A percentile compares a stretch with the other conserved stretches of the same genome.
These are phyloP conservation scores for Prorops nasuta DNA, from an alignment of 1,140 invertebrate genomes.

Conservation along the genomic window DNA sequence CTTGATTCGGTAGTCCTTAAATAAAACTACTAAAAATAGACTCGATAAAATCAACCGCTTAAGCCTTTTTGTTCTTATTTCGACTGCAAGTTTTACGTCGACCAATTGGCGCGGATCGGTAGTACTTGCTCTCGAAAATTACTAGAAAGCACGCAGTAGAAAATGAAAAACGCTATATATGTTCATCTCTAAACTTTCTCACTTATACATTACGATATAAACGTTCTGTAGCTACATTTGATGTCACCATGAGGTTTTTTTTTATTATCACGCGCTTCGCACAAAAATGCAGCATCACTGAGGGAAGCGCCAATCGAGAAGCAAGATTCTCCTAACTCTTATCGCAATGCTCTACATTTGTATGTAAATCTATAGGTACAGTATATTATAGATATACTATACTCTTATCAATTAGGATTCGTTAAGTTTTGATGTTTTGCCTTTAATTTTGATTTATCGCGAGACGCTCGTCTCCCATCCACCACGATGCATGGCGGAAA, in stretches of 20 bases:
- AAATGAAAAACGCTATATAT: conserved; percentile 13
- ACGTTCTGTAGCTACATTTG: conserved; percentile 5
- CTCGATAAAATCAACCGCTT: conserved; percentile 43
- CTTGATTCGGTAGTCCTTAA: conserved; percentile 27
- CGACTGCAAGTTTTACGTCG: conserved; percentile 16
- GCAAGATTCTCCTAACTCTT: not conserved
- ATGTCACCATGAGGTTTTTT: not conserved
- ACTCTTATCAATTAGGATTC: not conserved
- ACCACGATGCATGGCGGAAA: not conserved
- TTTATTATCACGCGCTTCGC: conserved; percentile 5
- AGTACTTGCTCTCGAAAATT: conserved; percentile 3
- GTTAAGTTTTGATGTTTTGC: not conserved
- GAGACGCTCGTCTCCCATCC: not conserved
- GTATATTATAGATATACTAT: not conserved
- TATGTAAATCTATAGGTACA: not conserved
- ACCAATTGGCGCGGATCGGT: conserved; percentile 6
- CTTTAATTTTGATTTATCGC: not conserved
- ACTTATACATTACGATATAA: conserved; percentile 12
- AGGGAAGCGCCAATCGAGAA: not conserved
- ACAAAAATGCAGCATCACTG: not conserved
- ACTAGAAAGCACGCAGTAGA: conserved; percentile 13
- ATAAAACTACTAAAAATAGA: conserved; percentile 46
- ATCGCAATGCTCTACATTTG: not conserved
- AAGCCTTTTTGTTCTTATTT: conserved; percentile 17
- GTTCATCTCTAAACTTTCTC: conserved; percentile 3